Evolutionary conservation across 2,797 vertebrate genomes (phyloP), one percentile per base, ranked within the genome.

Genomic region (Peromyscus eremicus): DNA sequence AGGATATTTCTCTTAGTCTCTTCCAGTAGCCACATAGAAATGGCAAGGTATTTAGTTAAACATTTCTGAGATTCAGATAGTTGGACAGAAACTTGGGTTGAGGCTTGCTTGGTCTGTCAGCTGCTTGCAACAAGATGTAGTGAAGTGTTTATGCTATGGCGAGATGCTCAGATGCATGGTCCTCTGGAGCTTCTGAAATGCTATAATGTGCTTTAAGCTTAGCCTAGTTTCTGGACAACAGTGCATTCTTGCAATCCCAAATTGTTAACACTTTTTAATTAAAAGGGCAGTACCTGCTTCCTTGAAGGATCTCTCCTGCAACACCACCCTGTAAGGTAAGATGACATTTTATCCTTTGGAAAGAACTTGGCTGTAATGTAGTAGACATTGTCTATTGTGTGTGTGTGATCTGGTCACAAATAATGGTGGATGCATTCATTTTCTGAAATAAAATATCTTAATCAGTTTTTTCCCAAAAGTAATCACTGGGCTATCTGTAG

Each of bases 391-490:
- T 96, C 83, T 96, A 80, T 49, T 32, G 60, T 92, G 93, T 96
- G 93, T 96, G 87, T 95, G 75, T 95, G 76, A 83, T 96, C 77
- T 95, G 92, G 89, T 93, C 92, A 97, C 81, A 96, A 95, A 94
- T 94, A 91, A 95, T 29, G 5, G 85, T 94, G 88, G 71, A 93
- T 95, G 90, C 92, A 79, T 95, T 97, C 76, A 77, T 93, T 96
- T 97, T 91, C 92, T 97, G 93, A 95, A 96, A 96, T 96, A 96
- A 97, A 95, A 85, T 96, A 96, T 97, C 88, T 94, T 97, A 97
- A 96, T 96, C 92, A 89, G 94, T 96, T 92, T 92, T 96, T 80
- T 70, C 77, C n/a, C 32, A 71, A 94, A 97, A 95, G 80, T 88
- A 84, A 96, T 96, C 95, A 96, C 94, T 88, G 90, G 89, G 83